Base-by-base conservation (phyloP, 2,797 vertebrate genomes). In the Spinibarbus caldwelli region DNA sequence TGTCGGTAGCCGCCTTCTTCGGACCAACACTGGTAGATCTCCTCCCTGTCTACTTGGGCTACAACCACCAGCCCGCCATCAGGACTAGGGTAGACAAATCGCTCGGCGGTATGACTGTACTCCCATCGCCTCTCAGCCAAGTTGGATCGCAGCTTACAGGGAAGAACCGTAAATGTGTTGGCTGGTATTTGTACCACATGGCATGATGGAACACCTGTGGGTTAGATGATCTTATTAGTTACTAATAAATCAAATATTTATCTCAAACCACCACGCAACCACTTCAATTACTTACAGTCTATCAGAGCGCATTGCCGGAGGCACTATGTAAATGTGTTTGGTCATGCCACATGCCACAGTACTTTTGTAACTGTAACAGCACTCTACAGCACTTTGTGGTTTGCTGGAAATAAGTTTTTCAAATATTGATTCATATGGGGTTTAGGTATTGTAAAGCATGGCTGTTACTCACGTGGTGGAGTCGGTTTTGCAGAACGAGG, bases 21-120 rank as follows among this genome's bases (percentile, higher is more conserved):
- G 0, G 98, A 97, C 98, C 98, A 99, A 93, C 98, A 99, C 92
- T 98, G 96, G 0, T 98, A 99, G 68, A 91, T 93, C 64, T 97
- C 98, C 0, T 94, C 93, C 0, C 90, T 93, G 85, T 96, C 94
- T 0, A 94, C 95, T 80, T 95, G 95, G 82, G 97, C 97, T 71
- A 97, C 96, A 86, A 99, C 96, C 54, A 98, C 96, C 82, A 99
- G 95, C 4, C 96, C 96, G 5, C 98, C 98, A 0, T 96, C 95
- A 0, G 97, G 95, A 87, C 97, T 93, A 84, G 96, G 95, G 92
- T 96, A 97, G 85, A 96, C 96, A 85, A 95, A 91, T 0, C 96
- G 96, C 89, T 95, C 90, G 0, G 94, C 91, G 0, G 26, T 90
- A 34, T 95, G 93, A 0, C 96, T 91, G 88, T 96, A 96, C 86